Base-by-base conservation (phyloP, 2,113 vertebrate species). In the Andinoacara biseriatus region DNA sequence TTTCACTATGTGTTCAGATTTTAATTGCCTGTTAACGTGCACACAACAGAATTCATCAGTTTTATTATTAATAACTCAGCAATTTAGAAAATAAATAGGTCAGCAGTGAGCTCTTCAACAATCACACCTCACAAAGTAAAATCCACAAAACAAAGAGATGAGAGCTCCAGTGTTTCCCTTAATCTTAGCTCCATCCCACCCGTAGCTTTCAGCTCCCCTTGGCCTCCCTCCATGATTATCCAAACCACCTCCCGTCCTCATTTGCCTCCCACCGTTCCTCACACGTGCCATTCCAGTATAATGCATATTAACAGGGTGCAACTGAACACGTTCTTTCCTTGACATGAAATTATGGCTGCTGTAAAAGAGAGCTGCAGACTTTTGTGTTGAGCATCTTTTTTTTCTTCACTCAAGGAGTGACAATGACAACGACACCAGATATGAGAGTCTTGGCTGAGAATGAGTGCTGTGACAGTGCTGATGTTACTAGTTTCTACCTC, bases 391-490 rank as follows among this genome's bases (percentile, higher is more conserved):
- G 84, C 26, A 54, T 46, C 56, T 84, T 88, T 63, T 57, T 49
- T 74, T 77, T 80, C 67, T 52, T 46, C 18, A 24, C 52, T 43
- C 10, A 59, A 83, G 62, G 46, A 79, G 57, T 86, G 84, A 86
- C 76, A 87, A 58, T 82, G 62, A 80, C 62, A 83, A 49, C 31
- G 63, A 84, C 69, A 58, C 56, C 76, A 43, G 58, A 83, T 63
- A 86, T 31, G 80, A 88, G 87, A 85, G 81, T 38, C 59, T 63
- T 11, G 52, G 58, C 58, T 69, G 58, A 89, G 74, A 81, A 75
- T 61, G 38, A 89, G 63, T 31, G 52, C 67, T 72, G 62, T 84
- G 78, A 86, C 89, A 88, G 76, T 58, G 8, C 57, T 40, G 56
- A 67, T 81, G 76, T 85, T 76, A 81, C 35, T 82, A 80, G 85